These are phyloP conservation scores for Nemurella pictetii DNA, from an alignment of 2,888 invertebrate genomes.

Conservation along the genomic window DNA sequence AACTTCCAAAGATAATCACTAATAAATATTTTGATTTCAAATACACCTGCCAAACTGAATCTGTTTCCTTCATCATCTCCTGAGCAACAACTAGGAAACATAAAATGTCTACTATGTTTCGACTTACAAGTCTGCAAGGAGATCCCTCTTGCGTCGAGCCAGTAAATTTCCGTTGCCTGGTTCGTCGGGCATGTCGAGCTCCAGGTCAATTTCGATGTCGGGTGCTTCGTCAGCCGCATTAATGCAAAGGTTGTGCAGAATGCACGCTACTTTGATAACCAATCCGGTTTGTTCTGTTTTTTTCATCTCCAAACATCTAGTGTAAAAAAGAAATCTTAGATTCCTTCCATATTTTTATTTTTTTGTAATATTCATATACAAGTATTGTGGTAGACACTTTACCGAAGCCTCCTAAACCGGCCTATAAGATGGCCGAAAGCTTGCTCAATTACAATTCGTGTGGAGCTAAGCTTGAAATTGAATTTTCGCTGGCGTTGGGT, in stretches of 20 bases:
- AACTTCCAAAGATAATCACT: too few species aligned
- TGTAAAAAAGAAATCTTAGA: background rate
- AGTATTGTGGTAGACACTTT: background rate
- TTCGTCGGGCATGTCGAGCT: background rate
- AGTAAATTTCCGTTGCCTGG: background rate
- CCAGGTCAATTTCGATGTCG: background rate
- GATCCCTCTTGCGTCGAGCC: background rate
- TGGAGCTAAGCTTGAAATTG: background rate
- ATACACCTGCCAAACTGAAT: too few species aligned
- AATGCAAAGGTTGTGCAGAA: background rate
- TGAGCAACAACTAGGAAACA: too few species aligned
- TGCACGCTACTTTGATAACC: background rate
- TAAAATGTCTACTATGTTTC: too few species aligned
- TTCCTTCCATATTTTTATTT: background rate
- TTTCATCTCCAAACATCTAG: too few species aligned
- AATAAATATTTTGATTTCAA: too few species aligned
- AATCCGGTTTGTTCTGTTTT: background rate
- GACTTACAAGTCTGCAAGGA: background rate
- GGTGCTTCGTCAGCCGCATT: background rate
- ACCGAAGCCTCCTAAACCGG: background rate
- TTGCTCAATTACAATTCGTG: too few species aligned
- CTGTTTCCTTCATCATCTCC: too few species aligned
- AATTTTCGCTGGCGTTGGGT: background rate
- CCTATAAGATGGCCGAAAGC: background rate
- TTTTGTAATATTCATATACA: background rate